A percentile compares a stretch with the other conserved stretches of the same genome.
Evolutionary conservation across 2,113 vertebrate species (phyloP).

Genomic region (Heterotis niloticus): DNA sequence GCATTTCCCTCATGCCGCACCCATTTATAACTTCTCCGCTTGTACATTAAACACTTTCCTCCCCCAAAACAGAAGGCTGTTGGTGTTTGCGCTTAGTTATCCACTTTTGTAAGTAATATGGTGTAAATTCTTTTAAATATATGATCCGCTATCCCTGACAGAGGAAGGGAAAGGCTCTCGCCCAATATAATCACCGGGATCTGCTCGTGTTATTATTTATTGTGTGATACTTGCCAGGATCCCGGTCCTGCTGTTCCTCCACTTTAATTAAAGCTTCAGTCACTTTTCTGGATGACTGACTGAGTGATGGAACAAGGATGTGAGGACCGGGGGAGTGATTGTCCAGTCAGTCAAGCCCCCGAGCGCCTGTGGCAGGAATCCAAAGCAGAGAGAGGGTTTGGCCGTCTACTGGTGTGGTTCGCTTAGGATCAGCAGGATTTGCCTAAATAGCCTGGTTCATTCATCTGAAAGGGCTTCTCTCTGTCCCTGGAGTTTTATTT

Average conservation of each 20-base stretch:
- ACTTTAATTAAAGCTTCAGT: conserved; percentile 51
- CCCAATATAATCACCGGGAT: conserved; percentile 24
- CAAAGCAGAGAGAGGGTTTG: conserved; percentile 19
- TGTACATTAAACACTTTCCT: conserved; percentile 5
- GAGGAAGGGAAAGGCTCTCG: conserved; percentile 16
- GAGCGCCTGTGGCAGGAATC: conserved; percentile 24
- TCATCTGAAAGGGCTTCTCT: conserved; percentile 16
- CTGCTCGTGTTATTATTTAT: conserved; percentile 34
- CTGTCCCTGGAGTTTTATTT: conserved; percentile 21
- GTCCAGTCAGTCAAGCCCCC: conserved; percentile 30
- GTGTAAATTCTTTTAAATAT: conserved; percentile 24
- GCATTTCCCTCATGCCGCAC: conserved; percentile 1
- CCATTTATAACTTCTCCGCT: conserved; percentile 15
- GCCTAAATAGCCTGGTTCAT: conserved; percentile 24
- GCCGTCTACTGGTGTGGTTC: conserved; percentile 1
- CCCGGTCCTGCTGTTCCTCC: conserved; percentile 24
- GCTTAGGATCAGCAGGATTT: conserved; percentile 19
- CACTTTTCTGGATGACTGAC: conserved; percentile 37
- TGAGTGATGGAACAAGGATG: conserved; percentile 24
- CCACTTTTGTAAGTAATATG: conserved; percentile 17
- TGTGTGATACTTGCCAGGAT: conserved; percentile 25
- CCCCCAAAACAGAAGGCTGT: conserved; percentile 11
- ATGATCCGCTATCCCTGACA: conserved; percentile 10
- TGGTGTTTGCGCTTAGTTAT: conserved; percentile 5
- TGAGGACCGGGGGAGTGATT: conserved; percentile 24